Conservation (phyloP, 2,888 invertebrate species). For the Acrobeloides nanus region DNA sequence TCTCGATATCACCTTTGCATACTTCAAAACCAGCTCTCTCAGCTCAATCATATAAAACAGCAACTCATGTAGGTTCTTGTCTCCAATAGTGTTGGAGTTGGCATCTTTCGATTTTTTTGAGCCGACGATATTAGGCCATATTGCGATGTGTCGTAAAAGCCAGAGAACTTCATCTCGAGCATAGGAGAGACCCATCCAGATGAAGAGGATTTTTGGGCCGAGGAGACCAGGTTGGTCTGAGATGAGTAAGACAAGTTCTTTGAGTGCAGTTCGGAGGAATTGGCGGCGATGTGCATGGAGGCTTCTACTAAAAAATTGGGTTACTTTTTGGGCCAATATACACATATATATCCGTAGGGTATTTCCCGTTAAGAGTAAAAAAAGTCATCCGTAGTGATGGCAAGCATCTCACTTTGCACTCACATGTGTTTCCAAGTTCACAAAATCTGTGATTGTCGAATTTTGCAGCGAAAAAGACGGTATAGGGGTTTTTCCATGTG, state of each 20-base stretch:
- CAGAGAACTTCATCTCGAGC: slow-evolving; percentile 92
- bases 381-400: too few species aligned
- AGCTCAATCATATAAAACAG: slow-evolving; percentile 97
- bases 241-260: slow-evolving; percentile 85
- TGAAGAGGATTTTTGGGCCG: slow-evolving; percentile 84
- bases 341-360: too few species aligned
- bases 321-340: too few species aligned
- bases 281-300: slow-evolving; percentile 90
- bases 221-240: slow-evolving; percentile 94
- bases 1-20: slow-evolving; percentile 89
- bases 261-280: slow-evolving; percentile 85
- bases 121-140: slow-evolving; percentile 62
- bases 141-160: slow-evolving; percentile 89
- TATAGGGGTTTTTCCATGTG: too few species aligned
- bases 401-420: too few species aligned
- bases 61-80: slow-evolving; percentile 78
- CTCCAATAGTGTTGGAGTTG: slow-evolving; percentile 23
- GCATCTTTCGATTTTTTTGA: slow-evolving; percentile 21
- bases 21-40: slow-evolving; percentile 74
- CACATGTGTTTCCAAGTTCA: too few species aligned
- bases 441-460: too few species aligned
- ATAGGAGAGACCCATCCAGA: slow-evolving; percentile 89
- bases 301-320: slow-evolving; percentile 65
- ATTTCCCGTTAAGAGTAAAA: too few species aligned
- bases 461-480: too few species aligned